Evolutionary conservation across 2,888 invertebrate genomes (phyloP).

Genomic region (Carterocephalus palaemon): DNA sequence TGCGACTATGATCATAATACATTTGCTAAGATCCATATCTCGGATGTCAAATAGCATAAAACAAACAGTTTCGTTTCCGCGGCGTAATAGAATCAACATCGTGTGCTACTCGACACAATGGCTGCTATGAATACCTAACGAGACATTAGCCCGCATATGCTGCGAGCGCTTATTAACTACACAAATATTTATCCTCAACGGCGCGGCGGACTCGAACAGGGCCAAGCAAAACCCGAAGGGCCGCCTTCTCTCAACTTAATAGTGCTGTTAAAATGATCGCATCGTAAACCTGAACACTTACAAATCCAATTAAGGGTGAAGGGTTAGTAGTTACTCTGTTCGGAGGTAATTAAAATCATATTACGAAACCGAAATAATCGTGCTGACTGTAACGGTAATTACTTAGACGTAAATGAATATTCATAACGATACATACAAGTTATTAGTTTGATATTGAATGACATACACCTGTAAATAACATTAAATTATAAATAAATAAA

Average conservation of each 20-base stretch:
- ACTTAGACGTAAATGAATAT: conserved; percentile 16
- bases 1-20: not conserved
- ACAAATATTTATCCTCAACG: conserved; percentile 52
- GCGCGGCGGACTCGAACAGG: conserved; percentile 42
- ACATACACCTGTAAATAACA: too few species aligned
- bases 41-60: conserved; percentile 7
- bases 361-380: conserved; percentile 18
- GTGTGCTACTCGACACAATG: conserved; percentile 58
- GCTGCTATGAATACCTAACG: conserved; percentile 69
- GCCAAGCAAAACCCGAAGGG: conserved; percentile 24
- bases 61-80: conserved; percentile 55
- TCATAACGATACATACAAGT: conserved; percentile 7
- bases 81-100: conserved; percentile 65
- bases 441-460: not conserved
- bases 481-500: too few species aligned
- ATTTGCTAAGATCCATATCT: not conserved
- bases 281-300: conserved; percentile 48
- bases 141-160: conserved; percentile 64
- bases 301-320: conserved; percentile 45
- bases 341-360: conserved; percentile 23
- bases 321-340: conserved; percentile 10
- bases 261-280: conserved; percentile 52
- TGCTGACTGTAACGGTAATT: conserved; percentile 10
- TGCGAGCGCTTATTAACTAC: conserved; percentile 59
- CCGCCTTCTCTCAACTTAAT: conserved; percentile 35